Evolutionary conservation across 2,888 invertebrate genomes (phyloP).

Genomic region (Mesochorus sp.): DNA sequence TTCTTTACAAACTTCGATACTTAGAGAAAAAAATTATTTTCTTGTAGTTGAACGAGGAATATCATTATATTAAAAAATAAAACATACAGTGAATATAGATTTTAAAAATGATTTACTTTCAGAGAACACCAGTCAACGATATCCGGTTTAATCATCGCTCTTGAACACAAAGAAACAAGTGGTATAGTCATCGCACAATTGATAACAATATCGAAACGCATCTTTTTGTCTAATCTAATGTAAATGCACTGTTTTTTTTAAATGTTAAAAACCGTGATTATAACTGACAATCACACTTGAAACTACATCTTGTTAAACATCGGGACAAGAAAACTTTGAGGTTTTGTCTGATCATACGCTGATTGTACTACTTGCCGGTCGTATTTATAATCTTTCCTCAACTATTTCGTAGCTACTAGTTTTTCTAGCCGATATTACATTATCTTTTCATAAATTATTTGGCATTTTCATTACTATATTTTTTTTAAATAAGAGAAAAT

Average conservation of each 20-base stretch:
- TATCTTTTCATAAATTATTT: background rate
- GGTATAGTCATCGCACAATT: slow-evolving; percentile 16
- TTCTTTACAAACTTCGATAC: too few species aligned
- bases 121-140: slow-evolving; percentile 5
- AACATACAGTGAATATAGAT: background rate
- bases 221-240: slow-evolving; percentile 60
- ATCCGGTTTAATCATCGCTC: slow-evolving; percentile 42
- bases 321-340: background rate
- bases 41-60: too few species aligned
- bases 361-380: slow-evolving; percentile 41
- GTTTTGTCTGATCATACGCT: slow-evolving; percentile 38
- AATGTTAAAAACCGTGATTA: slow-evolving; percentile 41
- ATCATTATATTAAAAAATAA: too few species aligned
- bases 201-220: slow-evolving; percentile 58
- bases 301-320: background rate
- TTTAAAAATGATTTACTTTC: background rate
- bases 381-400: background rate
- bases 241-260: slow-evolving; percentile 19
- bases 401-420: background rate
- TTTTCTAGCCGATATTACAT: background rate
- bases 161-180: slow-evolving; percentile 32
- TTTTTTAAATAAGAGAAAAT: background rate
- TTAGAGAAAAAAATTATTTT: too few species aligned
- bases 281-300: slow-evolving; percentile 69
- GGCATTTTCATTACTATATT: too few species aligned